Conservation (phyloP, 2,888 invertebrate species). For the Minunthozetes semirufus region DNA sequence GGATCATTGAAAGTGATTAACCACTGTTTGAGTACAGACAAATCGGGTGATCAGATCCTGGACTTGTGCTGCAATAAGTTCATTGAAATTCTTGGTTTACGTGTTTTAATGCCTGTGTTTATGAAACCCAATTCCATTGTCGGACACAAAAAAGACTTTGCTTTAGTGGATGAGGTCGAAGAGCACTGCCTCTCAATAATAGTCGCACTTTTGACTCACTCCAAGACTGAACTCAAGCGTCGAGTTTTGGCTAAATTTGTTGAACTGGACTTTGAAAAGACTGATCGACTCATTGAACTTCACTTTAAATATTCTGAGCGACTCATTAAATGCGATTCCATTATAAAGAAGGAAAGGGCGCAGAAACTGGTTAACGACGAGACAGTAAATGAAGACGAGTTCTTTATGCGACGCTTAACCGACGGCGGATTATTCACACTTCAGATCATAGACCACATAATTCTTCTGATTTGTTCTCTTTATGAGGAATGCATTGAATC, state of each 20-base stretch:
- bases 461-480: conserved; percentile 53
- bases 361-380: conserved; percentile 41
- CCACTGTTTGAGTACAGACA: conserved; percentile 87
- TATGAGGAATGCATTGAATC: conserved; percentile 38
- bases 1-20: conserved; percentile 96
- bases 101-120: conserved; percentile 94
- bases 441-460: conserved; percentile 79
- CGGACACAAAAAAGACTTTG: conserved; percentile 53
- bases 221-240: conserved; percentile 64
- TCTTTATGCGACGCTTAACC: conserved; percentile 71
- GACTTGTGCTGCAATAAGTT: conserved; percentile 66
- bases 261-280: conserved; percentile 73
- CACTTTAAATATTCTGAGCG: conserved; percentile 95
- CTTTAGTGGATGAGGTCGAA: conserved; percentile 42
- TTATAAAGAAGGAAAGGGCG: conserved; percentile 57
- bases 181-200: conserved; percentile 37
- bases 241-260: conserved; percentile 88
- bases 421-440: conserved; percentile 93
- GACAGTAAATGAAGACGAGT: conserved; percentile 66
- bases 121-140: conserved; percentile 77
- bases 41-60: conserved; percentile 67
- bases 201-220: conserved; percentile 52
- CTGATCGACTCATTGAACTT: conserved; percentile 87
- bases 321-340: conserved; percentile 73
- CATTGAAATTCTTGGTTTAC: conserved; percentile 89